Conservation (phyloP, 2,797 vertebrate genomes). For the Sarcophilus harrisii region DNA sequence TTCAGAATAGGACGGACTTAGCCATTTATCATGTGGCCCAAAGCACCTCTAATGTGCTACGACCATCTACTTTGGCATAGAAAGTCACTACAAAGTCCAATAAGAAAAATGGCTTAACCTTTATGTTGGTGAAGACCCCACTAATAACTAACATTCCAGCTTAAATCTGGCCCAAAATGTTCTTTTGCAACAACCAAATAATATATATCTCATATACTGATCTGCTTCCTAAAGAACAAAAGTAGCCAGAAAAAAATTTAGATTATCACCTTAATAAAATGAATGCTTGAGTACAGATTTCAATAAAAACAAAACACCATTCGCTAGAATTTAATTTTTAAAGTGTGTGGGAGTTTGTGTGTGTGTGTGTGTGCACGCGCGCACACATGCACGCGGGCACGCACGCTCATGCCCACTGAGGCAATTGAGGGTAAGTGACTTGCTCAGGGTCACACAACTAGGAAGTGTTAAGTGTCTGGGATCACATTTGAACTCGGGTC, state of each 20-base stretch:
- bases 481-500: no score
- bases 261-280: conserved; percentile 8
- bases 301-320: background rate
- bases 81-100: background rate
- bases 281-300: conserved; percentile 19
- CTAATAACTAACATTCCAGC: background rate
- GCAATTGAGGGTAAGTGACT: background rate
- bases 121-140: conserved; percentile 3
- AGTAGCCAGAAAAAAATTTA: conserved; percentile 22
- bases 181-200: background rate
- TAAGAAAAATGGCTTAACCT: conserved; percentile 21
- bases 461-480: no score
- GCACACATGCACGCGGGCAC: no score
- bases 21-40: conserved; percentile 14
- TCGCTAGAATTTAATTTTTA: conserved; percentile 30
- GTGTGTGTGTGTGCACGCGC: no score
- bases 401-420: no score
- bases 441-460: no score
- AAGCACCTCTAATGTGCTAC: background rate
- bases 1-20: background rate
- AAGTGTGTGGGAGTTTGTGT: background rate
- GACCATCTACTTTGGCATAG: background rate
- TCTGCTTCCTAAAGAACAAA: conserved; percentile 1
- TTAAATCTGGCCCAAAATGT: conserved; percentile 34
- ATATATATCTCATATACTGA: background rate